These are phyloP conservation scores for Vimba vimba DNA, from an alignment of 2,113 vertebrate genomes.

Conservation along the genomic window DNA sequence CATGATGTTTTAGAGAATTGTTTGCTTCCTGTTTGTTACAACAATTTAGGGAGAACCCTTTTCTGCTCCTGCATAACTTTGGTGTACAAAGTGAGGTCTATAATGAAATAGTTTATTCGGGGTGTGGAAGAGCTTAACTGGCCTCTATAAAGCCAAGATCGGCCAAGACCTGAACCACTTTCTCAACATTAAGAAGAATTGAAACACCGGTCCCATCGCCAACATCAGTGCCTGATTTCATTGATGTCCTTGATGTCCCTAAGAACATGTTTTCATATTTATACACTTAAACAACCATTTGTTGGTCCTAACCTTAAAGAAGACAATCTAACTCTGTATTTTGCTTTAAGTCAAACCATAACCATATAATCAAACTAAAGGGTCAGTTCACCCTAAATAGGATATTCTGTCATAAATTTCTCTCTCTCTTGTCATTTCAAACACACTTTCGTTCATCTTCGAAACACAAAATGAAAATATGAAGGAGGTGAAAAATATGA, in stretches of 20 bases:
- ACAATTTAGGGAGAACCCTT: neutral
- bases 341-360: too few relatives aligned
- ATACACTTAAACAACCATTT: neutral
- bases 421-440: too few relatives aligned
- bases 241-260: neutral
- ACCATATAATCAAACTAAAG: too few relatives aligned
- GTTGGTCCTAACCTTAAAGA: neutral
- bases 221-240: neutral
- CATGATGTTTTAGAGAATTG: neutral
- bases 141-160: neutral
- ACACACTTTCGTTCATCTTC: too few relatives aligned
- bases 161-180: neutral
- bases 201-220: neutral
- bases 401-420: too few relatives aligned
- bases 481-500: too few relatives aligned
- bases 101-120: neutral
- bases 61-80: neutral
- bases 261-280: neutral
- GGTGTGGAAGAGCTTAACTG: neutral
- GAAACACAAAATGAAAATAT: too few relatives aligned
- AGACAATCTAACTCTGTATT: too few relatives aligned
- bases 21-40: neutral
- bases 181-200: neutral
- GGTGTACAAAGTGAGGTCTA: neutral
- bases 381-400: too few relatives aligned